Percentiles rank a stretch among this genome's conserved stretches.
Conservation (phyloP, 1,140 invertebrate species). For the Drosophila lini region DNA sequence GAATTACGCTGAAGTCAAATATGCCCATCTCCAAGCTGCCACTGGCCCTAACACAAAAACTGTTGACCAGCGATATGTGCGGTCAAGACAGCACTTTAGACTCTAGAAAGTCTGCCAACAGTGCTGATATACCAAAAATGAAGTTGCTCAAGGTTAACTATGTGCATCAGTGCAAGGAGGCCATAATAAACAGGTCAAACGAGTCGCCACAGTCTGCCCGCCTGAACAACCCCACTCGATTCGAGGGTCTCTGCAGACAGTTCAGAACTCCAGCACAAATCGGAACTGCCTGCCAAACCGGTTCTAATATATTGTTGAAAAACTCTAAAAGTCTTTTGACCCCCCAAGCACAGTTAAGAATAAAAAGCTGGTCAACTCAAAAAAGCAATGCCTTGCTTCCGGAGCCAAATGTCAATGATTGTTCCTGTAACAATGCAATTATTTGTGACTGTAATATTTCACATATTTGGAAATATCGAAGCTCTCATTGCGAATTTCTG, state of each 20-base stretch:
- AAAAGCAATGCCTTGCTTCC: slow-evolving; percentile 7
- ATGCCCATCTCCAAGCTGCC: slow-evolving; percentile 68
- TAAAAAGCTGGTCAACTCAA: slow-evolving; percentile 58
- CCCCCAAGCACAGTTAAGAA: slow-evolving; percentile 48
- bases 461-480: slow-evolving; percentile 62
- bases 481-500: slow-evolving; percentile 43
- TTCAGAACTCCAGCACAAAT: slow-evolving; percentile 1
- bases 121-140: slow-evolving; percentile 73
- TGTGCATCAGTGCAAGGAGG: slow-evolving; percentile 77
- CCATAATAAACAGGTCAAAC: slow-evolving; percentile 65
- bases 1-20: slow-evolving; percentile 1
- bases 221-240: slow-evolving; percentile 53
- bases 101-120: slow-evolving; percentile 58
- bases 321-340: slow-evolving; percentile 22
- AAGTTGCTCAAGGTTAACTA: slow-evolving; percentile 78
- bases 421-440: slow-evolving; percentile 42
- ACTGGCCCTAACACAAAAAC: slow-evolving; percentile 16
- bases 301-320: slow-evolving; percentile 2
- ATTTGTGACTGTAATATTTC: slow-evolving; percentile 58
- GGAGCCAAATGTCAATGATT: slow-evolving; percentile 13
- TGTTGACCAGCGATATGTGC: slow-evolving; percentile 33
- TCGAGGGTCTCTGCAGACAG: slow-evolving; percentile 45
- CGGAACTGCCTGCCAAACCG: background rate
- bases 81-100: slow-evolving; percentile 65
- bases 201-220: slow-evolving; percentile 30